Evolutionary conservation across 2,113 vertebrate species (phyloP).

Genomic region (Malurus alboscapulatus): DNA sequence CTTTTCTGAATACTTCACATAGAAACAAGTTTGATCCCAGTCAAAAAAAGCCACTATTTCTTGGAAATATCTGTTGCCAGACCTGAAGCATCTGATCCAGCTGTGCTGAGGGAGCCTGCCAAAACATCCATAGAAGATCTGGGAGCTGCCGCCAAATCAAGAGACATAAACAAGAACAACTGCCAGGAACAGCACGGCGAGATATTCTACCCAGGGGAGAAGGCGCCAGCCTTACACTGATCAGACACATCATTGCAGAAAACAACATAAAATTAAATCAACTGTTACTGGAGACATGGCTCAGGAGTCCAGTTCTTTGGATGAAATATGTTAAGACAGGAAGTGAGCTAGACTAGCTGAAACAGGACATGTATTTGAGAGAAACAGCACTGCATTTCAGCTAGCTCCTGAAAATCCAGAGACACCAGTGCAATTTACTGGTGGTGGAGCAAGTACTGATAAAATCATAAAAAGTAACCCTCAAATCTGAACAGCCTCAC

Average conservation of each 20-base stretch:
- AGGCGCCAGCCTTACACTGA: constrained; percentile 31
- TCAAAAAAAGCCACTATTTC: constrained; percentile 43
- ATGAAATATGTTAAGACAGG: constrained; percentile 11
- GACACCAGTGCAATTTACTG: neutral
- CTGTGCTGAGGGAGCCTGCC: constrained; percentile 52
- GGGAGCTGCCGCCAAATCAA: constrained; percentile 50
- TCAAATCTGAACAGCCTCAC: neutral
- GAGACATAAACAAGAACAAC: constrained; percentile 60
- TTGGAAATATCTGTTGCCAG: constrained; percentile 56
- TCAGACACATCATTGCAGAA: constrained; percentile 36
- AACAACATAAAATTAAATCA: constrained; percentile 57
- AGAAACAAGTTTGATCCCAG: constrained; percentile 16
- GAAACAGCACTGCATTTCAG: neutral
- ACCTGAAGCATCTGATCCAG: constrained; percentile 69
- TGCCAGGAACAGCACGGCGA: constrained; percentile 63
- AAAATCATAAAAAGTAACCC: neutral
- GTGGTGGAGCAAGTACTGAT: constrained; percentile 4
- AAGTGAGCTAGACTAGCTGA: constrained; percentile 26
- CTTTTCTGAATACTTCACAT: neutral
- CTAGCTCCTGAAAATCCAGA: constrained; percentile 5
- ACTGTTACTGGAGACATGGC: constrained; percentile 19
- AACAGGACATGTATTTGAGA: neutral
- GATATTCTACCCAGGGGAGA: constrained; percentile 39
- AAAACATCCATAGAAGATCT: constrained; percentile 57
- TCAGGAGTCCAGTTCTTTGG: neutral